These are phyloP conservation scores for Euplexia lucipara DNA, from an alignment of 2,888 invertebrate genomes.

Conservation along the genomic window DNA sequence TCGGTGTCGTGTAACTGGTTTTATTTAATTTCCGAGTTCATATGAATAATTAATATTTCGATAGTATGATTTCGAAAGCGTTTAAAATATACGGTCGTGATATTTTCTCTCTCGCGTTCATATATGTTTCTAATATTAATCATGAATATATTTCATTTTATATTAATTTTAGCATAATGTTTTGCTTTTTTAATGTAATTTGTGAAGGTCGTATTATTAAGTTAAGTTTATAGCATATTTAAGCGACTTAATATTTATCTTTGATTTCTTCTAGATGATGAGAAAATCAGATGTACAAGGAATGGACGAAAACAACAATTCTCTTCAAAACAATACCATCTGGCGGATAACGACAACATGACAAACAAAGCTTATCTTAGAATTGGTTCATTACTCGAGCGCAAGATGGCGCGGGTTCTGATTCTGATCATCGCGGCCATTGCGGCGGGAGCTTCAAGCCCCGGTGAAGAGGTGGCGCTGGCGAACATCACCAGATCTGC, in stretches of 20 bases:
- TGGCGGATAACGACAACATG: constrained; percentile 68
- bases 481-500: constrained; percentile 91
- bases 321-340: constrained; percentile 65
- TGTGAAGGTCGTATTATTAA: constrained; percentile 35
- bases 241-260: constrained; percentile 12
- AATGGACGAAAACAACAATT: constrained; percentile 59
- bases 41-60: constrained; percentile 71
- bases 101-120: constrained; percentile 67
- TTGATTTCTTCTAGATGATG: constrained; percentile 68
- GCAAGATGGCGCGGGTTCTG: constrained; percentile 80
- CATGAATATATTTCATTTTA: constrained; percentile 46
- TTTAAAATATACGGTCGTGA: constrained; percentile 61
- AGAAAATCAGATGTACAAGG: constrained; percentile 48
- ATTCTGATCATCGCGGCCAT: constrained; percentile 68
- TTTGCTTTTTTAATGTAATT: constrained; percentile 37
- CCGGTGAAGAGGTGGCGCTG: constrained; percentile 82
- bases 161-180: constrained; percentile 31
- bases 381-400: constrained; percentile 54
- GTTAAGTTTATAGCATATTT: neutral
- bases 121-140: constrained; percentile 50
- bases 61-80: constrained; percentile 70
- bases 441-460: constrained; percentile 66
- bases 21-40: constrained; percentile 64
- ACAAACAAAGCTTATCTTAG: constrained; percentile 55
- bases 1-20: constrained; percentile 67